Evolutionary conservation across 2,888 invertebrate species (phyloP), one percentile per base, ranked within the genome.

Genomic region (Pseudolycoriella hygida): DNA sequence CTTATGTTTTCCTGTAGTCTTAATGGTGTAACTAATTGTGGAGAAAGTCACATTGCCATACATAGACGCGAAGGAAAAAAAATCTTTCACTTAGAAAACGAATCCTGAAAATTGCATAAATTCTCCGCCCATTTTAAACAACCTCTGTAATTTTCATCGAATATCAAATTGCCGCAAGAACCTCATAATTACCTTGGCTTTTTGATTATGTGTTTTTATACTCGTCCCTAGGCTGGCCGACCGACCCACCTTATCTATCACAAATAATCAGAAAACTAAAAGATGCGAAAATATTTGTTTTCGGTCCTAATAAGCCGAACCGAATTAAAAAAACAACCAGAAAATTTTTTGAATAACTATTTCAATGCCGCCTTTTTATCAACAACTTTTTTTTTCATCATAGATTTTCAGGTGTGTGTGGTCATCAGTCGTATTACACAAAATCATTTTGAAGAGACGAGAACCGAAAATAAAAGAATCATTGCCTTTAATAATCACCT

Each of bases 251-350:
- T 34, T 34, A 12, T 34, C 15, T 34, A 4, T 34, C 34, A 34
- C 8, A 34, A 34, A 34, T 14, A 34, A 34, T 14, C 12, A 34
- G n/a, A 34, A 34, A 34, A 14, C 4, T 34, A 12, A 34, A 34
- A 34, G 34, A 34, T 34, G 34, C 34, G 34, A 34, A 34, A 34
- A 34, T 34, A 34, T 34, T 34, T 34, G 34, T 34, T 34, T 34
- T 34, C 25, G 8, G 8, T 25, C 15, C n/a, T 34, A 34, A 34
- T 34, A 34, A 34, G 34, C 34, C 34, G 34, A 34, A 12, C 34
- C 34, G 15, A 34, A 34, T 34, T 34, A 34, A 34, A 14, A 34
- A 34, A 34, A 34, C 34, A 34, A 34, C 34, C 34, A 14, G 15
- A 34, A 34, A 34, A 10, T 14, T 14, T 14, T 34, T 14, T 5